Evolutionary conservation across 1,140 invertebrate species (phyloP).

Genomic region (Zaprionus camerounensis): DNA sequence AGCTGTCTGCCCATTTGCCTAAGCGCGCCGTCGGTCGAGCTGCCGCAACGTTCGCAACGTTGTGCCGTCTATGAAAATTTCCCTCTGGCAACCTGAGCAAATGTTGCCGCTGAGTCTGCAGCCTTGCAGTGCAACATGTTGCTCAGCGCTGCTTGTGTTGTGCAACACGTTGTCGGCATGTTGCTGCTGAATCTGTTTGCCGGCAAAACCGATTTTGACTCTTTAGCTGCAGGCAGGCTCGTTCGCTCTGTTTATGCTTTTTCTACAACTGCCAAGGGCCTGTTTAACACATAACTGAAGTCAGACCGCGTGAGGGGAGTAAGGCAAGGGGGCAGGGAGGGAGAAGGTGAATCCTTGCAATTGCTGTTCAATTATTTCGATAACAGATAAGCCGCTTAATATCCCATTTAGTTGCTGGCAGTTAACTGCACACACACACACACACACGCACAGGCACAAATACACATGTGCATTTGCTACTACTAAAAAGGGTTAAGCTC

Average conservation of each 20-base stretch:
- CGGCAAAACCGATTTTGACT: constrained; percentile 5
- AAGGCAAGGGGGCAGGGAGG: not conserved
- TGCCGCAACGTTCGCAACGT: not conserved
- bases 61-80: constrained; percentile 33
- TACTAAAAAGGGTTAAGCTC: constrained; percentile 13
- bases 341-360: constrained; percentile 16
- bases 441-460: too few species aligned
- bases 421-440: constrained; percentile 11
- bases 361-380: constrained; percentile 40
- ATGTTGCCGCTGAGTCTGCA: constrained; percentile 62
- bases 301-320: too few species aligned
- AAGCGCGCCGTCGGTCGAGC: too few species aligned
- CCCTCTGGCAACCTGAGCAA: constrained; percentile 19
- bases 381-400: constrained; percentile 45
- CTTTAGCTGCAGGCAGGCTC: not conserved
- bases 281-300: not conserved
- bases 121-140: constrained; percentile 52
- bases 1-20: too few species aligned
- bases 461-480: not conserved
- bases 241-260: constrained; percentile 14
- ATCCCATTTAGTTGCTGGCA: constrained; percentile 39
- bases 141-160: constrained; percentile 2
- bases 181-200: constrained; percentile 56
- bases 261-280: not conserved
- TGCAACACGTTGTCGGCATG: constrained; percentile 38